A percentile compares a stretch with the other conserved stretches of the same genome.
Conservation (phyloP, 2,888 invertebrate species). For the Oegoconia quadripuncta region DNA sequence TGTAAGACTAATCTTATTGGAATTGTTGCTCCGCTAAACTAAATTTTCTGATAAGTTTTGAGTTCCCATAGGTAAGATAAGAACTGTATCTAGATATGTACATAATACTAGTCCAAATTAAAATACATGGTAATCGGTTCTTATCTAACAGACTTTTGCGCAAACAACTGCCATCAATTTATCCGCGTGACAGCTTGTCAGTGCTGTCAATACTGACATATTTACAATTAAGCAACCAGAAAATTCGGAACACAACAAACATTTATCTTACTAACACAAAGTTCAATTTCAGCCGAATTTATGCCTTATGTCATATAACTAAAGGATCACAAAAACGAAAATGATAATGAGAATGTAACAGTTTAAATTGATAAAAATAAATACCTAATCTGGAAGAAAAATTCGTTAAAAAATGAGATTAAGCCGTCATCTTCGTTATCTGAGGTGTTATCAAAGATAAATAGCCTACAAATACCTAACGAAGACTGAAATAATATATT, state of each 20-base stretch:
- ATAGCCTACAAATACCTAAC: constrained; percentile 57
- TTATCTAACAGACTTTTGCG: constrained; percentile 71
- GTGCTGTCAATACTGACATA: constrained; percentile 67
- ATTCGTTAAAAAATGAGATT: constrained; percentile 73
- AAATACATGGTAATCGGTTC: constrained; percentile 63
- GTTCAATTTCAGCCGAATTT: constrained; percentile 32
- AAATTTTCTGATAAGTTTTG: constrained; percentile 36
- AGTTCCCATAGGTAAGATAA: constrained; percentile 53
- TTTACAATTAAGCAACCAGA: constrained; percentile 76
- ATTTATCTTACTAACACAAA: constrained; percentile 36
- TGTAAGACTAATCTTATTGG: constrained; percentile 9
- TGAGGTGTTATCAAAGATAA: constrained; percentile 58
- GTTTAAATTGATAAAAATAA: constrained; percentile 31
- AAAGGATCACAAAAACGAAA: constrained; percentile 19
- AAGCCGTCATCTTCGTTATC: constrained; percentile 75
- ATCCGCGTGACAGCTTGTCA: constrained; percentile 71
- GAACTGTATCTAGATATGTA: constrained; percentile 20
- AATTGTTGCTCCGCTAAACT: not conserved
- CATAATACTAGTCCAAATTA: constrained; percentile 54
- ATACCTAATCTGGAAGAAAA: constrained; percentile 56
- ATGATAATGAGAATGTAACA: constrained; percentile 6
- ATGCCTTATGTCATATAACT: constrained; percentile 30
- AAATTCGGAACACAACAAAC: constrained; percentile 55
- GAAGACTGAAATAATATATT: constrained; percentile 57
- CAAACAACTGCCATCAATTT: constrained; percentile 76